Percentiles rank a stretch among this genome's conserved stretches.
Evolutionary conservation across 30 jellyfish, hydroid and myxozoan genomes (phyloP).

Genomic region (Rhopilema esculentum): DNA sequence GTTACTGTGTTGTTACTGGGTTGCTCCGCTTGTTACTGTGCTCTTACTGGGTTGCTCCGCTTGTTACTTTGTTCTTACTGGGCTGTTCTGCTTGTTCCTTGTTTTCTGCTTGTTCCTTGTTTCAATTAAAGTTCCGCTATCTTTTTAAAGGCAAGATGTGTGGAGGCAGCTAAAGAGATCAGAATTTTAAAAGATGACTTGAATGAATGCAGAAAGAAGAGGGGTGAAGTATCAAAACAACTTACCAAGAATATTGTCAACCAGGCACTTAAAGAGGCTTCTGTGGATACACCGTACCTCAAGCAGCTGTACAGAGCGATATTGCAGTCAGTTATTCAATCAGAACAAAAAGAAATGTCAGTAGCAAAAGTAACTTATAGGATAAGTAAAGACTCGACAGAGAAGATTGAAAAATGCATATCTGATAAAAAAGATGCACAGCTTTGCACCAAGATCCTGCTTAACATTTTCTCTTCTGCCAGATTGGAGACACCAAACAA

Average conservation of each 20-base stretch:
- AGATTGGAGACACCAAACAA: not conserved
- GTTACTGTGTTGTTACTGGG: too few species aligned
- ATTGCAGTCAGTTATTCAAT: not conserved
- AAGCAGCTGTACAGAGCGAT: constrained; percentile 36
- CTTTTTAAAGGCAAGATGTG: not conserved
- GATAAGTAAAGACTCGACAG: not conserved
- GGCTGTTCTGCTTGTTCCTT: too few species aligned
- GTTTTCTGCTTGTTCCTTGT: too few species aligned
- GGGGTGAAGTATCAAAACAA: not conserved
- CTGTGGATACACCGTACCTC: constrained; percentile 33
- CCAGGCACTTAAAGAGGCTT: not conserved
- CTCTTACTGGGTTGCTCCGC: too few species aligned
- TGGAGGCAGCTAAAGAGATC: not conserved
- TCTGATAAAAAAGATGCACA: constrained; percentile 14
- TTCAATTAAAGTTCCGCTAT: too few species aligned
- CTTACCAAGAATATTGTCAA: constrained; percentile 18
- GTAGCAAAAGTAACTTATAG: not conserved
- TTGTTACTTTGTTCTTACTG: too few species aligned
- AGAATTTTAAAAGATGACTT: not conserved
- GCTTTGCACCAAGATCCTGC: constrained; percentile 13
- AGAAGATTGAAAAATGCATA: constrained; percentile 4
- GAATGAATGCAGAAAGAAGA: constrained; percentile 34
- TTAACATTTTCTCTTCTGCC: constrained; percentile 5
- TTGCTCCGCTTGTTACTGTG: too few species aligned
- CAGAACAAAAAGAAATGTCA: not conserved